These are phyloP conservation scores for Ostrea edulis DNA, from an alignment of 1,140 invertebrate species.

Conservation along the genomic window DNA sequence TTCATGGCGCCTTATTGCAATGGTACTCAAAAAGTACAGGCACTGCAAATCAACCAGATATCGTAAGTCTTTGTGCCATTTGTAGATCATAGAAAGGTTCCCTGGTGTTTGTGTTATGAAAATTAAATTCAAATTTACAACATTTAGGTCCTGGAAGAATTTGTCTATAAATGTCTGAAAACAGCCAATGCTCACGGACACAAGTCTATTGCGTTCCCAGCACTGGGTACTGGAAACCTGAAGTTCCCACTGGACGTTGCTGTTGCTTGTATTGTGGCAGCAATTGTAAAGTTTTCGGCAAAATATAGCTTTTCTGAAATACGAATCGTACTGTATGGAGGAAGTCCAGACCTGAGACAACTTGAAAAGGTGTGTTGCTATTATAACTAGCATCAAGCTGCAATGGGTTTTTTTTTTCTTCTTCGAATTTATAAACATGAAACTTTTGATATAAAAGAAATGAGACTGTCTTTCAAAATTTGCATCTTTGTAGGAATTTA, in stretches of 20 bases:
- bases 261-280: constrained; percentile 44
- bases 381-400: neutral
- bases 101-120: neutral
- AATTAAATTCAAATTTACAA: constrained; percentile 3
- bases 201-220: constrained; percentile 53
- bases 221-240: constrained; percentile 59
- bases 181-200: constrained; percentile 41
- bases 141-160: constrained; percentile 56
- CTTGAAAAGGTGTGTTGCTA: constrained; percentile 42
- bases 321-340: constrained; percentile 46
- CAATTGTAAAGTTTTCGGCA: constrained; percentile 46
- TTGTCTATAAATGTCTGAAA: constrained; percentile 57
- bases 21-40: neutral
- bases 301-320: constrained; percentile 40
- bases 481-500: neutral
- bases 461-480: neutral
- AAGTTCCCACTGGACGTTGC: constrained; percentile 54
- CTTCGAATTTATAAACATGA: neutral
- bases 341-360: constrained; percentile 24
- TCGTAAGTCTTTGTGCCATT: neutral
- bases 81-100: too few species aligned
- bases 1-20: constrained; percentile 44
- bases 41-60: neutral
- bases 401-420: neutral
- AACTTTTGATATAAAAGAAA: neutral